These are phyloP conservation scores for Hypomesus transpacificus DNA, from an alignment of 2,113 vertebrate genomes.

Conservation along the genomic window DNA sequence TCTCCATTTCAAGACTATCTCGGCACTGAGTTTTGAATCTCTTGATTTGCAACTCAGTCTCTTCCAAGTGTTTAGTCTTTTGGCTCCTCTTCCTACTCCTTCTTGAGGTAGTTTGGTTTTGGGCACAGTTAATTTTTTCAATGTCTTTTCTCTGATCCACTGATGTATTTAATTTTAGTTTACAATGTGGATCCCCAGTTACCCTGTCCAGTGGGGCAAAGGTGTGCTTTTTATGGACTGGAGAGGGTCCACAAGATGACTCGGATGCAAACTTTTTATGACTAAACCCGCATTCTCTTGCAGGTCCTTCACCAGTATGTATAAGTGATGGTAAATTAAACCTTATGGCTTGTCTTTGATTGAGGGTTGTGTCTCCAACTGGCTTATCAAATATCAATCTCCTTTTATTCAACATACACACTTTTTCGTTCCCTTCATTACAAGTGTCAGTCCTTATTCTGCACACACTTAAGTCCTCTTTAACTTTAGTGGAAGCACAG, in stretches of 20 bases:
- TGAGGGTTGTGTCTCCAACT: slow-evolving; percentile 8
- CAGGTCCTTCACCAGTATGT: slow-evolving; percentile 28
- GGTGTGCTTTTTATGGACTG: slow-evolving; percentile 36
- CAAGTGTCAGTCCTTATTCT: slow-evolving; percentile 8
- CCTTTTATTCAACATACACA: slow-evolving; percentile 49
- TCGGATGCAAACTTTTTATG: slow-evolving; percentile 20
- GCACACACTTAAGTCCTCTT: slow-evolving; percentile 9
- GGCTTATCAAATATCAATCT: slow-evolving; percentile 65
- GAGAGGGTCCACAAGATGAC: slow-evolving; percentile 13
- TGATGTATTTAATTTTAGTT: slow-evolving; percentile 42
- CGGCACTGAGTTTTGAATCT: slow-evolving; percentile 59
- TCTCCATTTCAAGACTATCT: slow-evolving; percentile 33
- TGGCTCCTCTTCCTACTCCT: slow-evolving; percentile 82
- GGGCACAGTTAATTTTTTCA: slow-evolving; percentile 28
- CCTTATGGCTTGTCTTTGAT: slow-evolving; percentile 43
- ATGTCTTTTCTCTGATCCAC: slow-evolving; percentile 50
- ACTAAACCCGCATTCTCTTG: slow-evolving; percentile 12
- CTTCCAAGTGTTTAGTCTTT: slow-evolving; percentile 90
- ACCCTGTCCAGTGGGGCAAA: slow-evolving; percentile 42
- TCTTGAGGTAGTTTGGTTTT: slow-evolving; percentile 66
- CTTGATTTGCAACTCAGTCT: slow-evolving; percentile 66
- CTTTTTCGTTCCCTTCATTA: slow-evolving; percentile 21
- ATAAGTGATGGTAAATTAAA: slow-evolving; percentile 43
- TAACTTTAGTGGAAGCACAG: slow-evolving; percentile 4
- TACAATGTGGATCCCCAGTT: slow-evolving; percentile 37